Evolutionary conservation across 1,140 invertebrate species (phyloP), one percentile per base, ranked within the genome.

Genomic region (Drosophila bifasciata): DNA sequence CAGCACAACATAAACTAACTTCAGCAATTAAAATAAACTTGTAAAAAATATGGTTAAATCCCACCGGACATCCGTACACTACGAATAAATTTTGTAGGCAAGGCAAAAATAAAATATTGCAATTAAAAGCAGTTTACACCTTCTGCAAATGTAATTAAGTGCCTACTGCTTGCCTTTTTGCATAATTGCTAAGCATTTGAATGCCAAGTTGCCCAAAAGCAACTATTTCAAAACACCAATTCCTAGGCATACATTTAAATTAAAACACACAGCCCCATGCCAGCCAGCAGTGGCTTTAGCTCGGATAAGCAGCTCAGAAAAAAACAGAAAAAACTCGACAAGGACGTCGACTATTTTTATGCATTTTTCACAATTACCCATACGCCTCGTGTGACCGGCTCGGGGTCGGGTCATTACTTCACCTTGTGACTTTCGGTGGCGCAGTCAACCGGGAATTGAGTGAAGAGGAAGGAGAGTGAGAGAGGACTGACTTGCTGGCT

Each of bases 281-380:
- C n/a, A 0, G 23, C 23, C 19, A 13, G 21, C 5, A 32, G 11
- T 7, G 23, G 28, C 6, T 41, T 17, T 55, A 3, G 28, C 8
- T 32, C 28, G 28, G 9, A 32, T 32, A 56, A 44, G 11, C 21
- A 32, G 9, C 16, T 6, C 17, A 61, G 9, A 23, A 49, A 53
- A 25, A 7, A 9, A 9, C 0, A 6, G 25, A 55, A 45, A 19
- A n/a, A n/a, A n/a, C n/a, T n/a, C 16, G 21, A 16, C n/a, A 36
- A 49, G 7, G 19, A 36, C 25, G 17, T n/a, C 19, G 17, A 63
- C 36, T 70, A 66, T 64, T 60, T 71, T 75, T 55, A 50, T 80
- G 68, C 72, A 77, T 69, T 81, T 75, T 74, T 70, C 68, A 63
- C 83, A 81, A 88, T 86, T 86, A 88, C 81, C 64, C 63, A 86